Percentiles rank a stretch among this genome's conserved stretches.
phyloP scores from a whole-genome alignment of 2,113 vertebrate species.

The Phrynosoma blainvillii region DNA sequence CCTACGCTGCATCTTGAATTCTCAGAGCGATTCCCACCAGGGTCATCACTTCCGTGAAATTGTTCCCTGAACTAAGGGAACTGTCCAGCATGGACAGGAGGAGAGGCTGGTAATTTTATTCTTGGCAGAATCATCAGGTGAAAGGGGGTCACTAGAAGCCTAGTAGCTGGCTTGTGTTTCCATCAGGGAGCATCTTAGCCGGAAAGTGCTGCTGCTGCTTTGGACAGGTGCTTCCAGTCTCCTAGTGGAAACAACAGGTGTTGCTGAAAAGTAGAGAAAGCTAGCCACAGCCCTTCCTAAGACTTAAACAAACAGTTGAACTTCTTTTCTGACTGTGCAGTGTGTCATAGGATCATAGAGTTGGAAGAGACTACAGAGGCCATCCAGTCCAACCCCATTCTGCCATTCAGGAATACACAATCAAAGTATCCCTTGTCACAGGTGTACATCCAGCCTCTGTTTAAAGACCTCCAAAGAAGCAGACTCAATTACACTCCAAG shows the following conservation, averaged over 20 bases:
- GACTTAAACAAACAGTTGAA: background rate
- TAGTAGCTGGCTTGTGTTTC: background rate
- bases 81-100: background rate
- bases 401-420: no score
- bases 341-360: no score
- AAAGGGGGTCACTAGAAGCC: background rate
- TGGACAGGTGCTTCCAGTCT: background rate
- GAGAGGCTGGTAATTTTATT: background rate
- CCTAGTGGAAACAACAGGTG: background rate
- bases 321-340: no score
- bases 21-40: background rate
- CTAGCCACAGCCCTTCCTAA: background rate
- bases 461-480: no score
- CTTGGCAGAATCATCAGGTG: background rate
- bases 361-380: no score
- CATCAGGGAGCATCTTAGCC: background rate
- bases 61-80: no score
- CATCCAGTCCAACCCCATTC: no score
- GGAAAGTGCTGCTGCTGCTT: background rate
- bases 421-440: no score
- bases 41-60: background rate
- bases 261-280: background rate
- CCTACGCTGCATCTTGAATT: background rate
- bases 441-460: no score
- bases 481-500: no score